Evolutionary conservation across 2,113 vertebrate species (phyloP), one percentile per base, ranked within the genome.

Genomic region (Sapayoa aenigma): DNA sequence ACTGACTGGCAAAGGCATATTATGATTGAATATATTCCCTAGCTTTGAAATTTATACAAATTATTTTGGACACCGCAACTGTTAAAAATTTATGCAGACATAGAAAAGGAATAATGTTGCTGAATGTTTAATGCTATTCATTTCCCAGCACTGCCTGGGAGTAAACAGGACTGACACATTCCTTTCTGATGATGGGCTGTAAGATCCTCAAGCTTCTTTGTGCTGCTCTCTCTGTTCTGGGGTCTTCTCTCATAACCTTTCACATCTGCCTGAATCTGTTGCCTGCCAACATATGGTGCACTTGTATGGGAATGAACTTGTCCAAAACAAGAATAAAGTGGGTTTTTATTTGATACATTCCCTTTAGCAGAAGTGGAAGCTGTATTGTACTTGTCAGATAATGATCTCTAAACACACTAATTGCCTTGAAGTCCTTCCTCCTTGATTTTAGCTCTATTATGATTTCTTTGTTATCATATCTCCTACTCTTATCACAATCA

Each of bases 101-200:
- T 28, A 92, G 66, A 79, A 92, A 84, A 91, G 31, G 47, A 94
- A 93, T 91, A 84, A 95, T 28, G 75, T 68, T 96, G 66, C 63
- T 96, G 94, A 97, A 97, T 96, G 89, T 96, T 96, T 97, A 96
- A 96, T 94, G 95, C 53, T 91, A 74, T 87, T 92, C 66, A 12
- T 85, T 97, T 91, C 87, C 65, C 62, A 88, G 50, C 62, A 93
- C 44, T 93, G 58, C 76, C 84, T 85, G 47, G n/a, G 21, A 92
- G 91, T 97, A 97, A 98, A 97, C 89, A 97, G 93, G 89, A 91
- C 84, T 78, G 95, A 94, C 95, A 96, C 0, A 1, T 81, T 89
- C 68, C 68, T 87, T 53, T 95, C 90, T 95, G 82, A 87, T 90
- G 96, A 90, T 37, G 89, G 65, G 79, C 87, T 69, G 30, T 58